Percentiles rank a stretch among this genome's conserved stretches.
Evolutionary conservation across 1,140 invertebrate species (phyloP).

Genomic region (Drosophila hydei): DNA sequence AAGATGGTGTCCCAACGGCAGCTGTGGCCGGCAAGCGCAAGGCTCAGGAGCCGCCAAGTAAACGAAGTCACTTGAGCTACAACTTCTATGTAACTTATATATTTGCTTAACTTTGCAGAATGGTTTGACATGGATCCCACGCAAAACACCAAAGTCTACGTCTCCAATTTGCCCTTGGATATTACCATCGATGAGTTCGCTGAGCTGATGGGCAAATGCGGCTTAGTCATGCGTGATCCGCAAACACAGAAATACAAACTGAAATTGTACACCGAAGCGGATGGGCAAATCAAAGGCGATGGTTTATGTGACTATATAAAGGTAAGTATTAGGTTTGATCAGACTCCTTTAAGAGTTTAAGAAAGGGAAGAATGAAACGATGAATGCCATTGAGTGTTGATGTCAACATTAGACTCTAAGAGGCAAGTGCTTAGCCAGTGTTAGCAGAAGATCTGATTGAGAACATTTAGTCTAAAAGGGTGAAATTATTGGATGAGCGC

Average conservation of each 20-base stretch:
- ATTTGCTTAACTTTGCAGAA: conserved; percentile 72
- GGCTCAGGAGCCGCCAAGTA: conserved; percentile 84
- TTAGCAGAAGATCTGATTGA: no score
- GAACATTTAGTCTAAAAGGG: no score
- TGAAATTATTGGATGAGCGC: no score
- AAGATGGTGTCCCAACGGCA: conserved; percentile 23
- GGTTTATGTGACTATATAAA: conserved; percentile 98
- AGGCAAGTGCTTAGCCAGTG: no score
- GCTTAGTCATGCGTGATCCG: conserved; percentile 96
- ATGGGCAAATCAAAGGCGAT: conserved; percentile 96
- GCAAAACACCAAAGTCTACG: conserved; percentile 99
- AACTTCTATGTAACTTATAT: not conserved
- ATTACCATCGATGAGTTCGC: conserved; percentile 95
- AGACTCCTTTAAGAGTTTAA: not conserved
- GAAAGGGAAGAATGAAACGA: no score
- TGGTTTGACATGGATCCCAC: conserved; percentile 98
- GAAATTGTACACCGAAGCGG: conserved; percentile 95
- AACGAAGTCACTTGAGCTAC: no score
- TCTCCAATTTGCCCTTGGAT: conserved; percentile 95
- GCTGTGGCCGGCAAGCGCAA: conserved; percentile 79
- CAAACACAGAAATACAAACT: conserved; percentile 94
- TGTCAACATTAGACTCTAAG: no score
- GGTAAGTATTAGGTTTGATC: conserved; percentile 84
- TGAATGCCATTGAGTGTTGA: no score
- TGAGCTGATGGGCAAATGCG: conserved; percentile 97